These are phyloP conservation scores for Macroglossus sobrinus DNA, from an alignment of 2,113 vertebrate species.

Conservation along the genomic window DNA sequence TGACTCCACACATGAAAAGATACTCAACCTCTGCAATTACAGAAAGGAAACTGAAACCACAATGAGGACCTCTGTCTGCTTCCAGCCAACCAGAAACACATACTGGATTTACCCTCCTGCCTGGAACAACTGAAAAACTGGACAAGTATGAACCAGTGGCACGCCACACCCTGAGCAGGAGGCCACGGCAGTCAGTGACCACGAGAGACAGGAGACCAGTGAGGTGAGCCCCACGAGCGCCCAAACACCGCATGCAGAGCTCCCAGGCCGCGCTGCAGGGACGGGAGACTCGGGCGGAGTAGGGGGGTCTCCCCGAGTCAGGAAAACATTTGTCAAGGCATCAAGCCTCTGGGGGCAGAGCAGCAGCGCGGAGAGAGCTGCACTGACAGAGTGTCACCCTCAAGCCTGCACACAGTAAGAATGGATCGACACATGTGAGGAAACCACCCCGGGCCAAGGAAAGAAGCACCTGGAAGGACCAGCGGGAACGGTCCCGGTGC, in stretches of 20 bases:
- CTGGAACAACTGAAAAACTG: background rate
- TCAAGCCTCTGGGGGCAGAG: background rate
- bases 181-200: rapidly evolving
- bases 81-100: background rate
- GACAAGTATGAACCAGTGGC: background rate
- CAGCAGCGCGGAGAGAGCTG: background rate
- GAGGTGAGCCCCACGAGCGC: background rate
- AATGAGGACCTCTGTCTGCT: background rate
- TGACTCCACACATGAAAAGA: background rate
- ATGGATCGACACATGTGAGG: background rate
- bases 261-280: background rate
- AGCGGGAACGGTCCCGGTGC: background rate
- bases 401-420: background rate
- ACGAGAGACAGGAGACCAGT: background rate
- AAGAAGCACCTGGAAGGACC: background rate
- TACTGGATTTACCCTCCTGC: background rate
- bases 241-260: rapidly evolving
- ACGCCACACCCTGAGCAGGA: background rate
- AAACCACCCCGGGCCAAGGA: background rate
- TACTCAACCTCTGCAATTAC: background rate
- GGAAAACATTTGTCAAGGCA: background rate
- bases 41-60: background rate
- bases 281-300: background rate
- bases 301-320: background rate
- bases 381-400: background rate